These are phyloP conservation scores for Charina bottae DNA, from an alignment of 2,113 vertebrate genomes.

Conservation along the genomic window DNA sequence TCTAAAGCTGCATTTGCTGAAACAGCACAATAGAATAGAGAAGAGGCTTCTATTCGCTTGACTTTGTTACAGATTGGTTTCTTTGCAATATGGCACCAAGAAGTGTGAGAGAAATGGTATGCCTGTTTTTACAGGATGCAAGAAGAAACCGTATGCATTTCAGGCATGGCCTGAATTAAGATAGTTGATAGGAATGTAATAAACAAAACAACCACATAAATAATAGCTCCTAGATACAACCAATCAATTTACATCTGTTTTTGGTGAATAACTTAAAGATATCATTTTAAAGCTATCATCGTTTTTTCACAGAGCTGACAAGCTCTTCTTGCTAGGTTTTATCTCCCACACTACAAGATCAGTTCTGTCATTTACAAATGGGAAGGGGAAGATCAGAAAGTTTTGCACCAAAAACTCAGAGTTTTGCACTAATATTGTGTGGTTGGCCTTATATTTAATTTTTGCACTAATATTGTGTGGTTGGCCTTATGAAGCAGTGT, in stretches of 20 bases:
- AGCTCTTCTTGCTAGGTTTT: not conserved
- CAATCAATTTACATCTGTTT: not conserved
- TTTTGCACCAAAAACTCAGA: not conserved
- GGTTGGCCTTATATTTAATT: not conserved
- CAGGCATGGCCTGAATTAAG: not conserved
- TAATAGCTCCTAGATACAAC: not conserved
- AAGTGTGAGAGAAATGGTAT: not conserved
- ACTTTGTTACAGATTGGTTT: not conserved
- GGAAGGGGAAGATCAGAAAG: not conserved
- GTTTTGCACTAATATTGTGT: not conserved
- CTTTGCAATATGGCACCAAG: not conserved
- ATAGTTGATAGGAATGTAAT: not conserved
- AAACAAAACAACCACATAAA: not conserved
- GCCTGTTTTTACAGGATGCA: not conserved
- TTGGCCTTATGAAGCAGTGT: not conserved
- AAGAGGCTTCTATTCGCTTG: not conserved
- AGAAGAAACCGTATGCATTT: not conserved
- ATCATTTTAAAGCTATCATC: not conserved
- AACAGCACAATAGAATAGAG: not conserved
- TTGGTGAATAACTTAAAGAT: not conserved
- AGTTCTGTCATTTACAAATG: not conserved
- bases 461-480: not conserved
- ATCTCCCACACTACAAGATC: not conserved
- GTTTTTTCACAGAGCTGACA: not conserved
- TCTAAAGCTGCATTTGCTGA: not conserved